phyloP scores from a whole-genome alignment of 2,888 invertebrate species.

The Cephus pulcher region DNA sequence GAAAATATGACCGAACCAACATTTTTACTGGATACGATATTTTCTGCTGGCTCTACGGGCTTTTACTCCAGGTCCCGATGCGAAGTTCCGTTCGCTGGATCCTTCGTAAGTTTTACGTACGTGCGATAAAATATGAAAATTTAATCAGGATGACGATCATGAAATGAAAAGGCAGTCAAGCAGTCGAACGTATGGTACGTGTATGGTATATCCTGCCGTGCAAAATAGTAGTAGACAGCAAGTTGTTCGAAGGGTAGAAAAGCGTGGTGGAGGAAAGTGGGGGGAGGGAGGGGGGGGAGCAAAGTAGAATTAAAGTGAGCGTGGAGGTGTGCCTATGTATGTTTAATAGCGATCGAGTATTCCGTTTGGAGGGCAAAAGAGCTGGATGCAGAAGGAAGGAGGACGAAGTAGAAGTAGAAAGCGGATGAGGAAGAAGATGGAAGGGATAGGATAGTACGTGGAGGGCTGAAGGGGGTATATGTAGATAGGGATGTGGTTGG shows the following conservation, averaged over 20 bases:
- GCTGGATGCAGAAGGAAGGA: constrained; percentile 24
- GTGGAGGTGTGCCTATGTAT: constrained; percentile 58
- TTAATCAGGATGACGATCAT: not conserved
- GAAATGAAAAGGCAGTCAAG: not conserved
- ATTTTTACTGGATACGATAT: not conserved
- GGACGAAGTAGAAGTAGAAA: constrained; percentile 25
- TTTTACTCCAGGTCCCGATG: not conserved
- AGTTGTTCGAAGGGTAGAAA: not conserved
- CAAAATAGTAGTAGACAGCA: not conserved
- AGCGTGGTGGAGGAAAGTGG: constrained; percentile 50
- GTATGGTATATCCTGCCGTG: not conserved
- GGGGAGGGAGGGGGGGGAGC: constrained; percentile 44
- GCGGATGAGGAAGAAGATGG: not conserved
- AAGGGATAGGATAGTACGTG: not conserved
- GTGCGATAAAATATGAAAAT: not conserved
- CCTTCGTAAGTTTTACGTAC: too few relatives aligned
- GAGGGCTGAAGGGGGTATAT: not conserved
- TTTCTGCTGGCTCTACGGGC: too few relatives aligned
- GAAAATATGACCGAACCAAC: not conserved
- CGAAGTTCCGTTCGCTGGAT: too few relatives aligned
- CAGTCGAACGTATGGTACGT: not conserved
- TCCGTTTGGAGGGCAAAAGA: constrained; percentile 56
- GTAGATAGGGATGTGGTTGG: constrained; percentile 6
- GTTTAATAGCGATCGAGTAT: constrained; percentile 63
- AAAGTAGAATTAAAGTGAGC: constrained; percentile 55